These are phyloP conservation scores for Coregonus suidteri DNA, from an alignment of 2,797 vertebrate species.

Conservation along the genomic window DNA sequence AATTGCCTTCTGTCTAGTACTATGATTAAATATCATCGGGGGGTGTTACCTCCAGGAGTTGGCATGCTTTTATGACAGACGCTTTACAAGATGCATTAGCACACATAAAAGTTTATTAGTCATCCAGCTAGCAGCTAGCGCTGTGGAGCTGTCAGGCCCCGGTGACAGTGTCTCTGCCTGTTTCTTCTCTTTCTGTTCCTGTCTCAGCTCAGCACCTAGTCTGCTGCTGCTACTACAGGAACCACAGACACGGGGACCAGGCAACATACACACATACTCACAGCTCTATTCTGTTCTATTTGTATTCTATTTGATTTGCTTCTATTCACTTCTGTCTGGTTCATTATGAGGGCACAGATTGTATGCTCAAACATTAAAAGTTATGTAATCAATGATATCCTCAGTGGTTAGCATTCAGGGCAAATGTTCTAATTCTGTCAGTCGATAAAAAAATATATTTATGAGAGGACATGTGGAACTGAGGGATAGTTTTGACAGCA, in stretches of 20 bases:
- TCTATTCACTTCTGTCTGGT: neutral
- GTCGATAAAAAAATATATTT: neutral
- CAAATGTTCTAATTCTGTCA: neutral
- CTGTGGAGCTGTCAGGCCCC: conserved; percentile 48
- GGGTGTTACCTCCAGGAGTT: conserved; percentile 59
- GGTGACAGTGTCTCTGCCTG: conserved; percentile 42
- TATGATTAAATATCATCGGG: conserved; percentile 48
- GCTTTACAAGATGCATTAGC: conserved; percentile 70
- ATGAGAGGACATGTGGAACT: conserved; percentile 12
- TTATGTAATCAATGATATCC: neutral
- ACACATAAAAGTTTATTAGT: conserved; percentile 72
- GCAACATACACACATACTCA: conserved; percentile 7
- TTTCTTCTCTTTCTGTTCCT: neutral
- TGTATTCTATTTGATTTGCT: neutral
- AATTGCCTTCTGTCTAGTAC: conserved; percentile 36
- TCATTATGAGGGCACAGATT: neutral
- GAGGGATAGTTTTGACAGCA: conserved; percentile 44
- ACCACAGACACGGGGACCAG: conserved; percentile 9
- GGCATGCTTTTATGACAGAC: conserved; percentile 58
- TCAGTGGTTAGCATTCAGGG: conserved; percentile 11
- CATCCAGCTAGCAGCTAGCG: conserved; percentile 21
- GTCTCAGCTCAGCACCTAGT: conserved; percentile 25
- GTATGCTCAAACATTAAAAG: neutral
- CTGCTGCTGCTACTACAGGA: conserved; percentile 20
- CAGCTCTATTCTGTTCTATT: neutral